Conservation (phyloP, 2,797 vertebrate species). For the Chrosomus eos region DNA sequence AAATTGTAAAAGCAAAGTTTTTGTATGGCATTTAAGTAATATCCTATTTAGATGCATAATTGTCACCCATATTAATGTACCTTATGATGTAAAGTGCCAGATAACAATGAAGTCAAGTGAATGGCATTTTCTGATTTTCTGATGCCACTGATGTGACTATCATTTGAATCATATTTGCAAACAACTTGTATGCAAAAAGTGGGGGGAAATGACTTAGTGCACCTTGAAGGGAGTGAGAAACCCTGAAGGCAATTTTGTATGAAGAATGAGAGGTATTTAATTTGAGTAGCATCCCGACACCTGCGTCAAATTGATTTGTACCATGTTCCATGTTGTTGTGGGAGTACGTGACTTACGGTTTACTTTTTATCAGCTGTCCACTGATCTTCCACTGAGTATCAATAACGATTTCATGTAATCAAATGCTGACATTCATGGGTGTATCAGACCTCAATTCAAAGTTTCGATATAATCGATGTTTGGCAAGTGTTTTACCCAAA, state of each 20-base stretch:
- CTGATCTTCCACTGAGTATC: slow-evolving; percentile 6
- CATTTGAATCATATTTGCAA: background rate
- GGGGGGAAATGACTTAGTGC: slow-evolving; percentile 21
- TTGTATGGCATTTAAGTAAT: background rate
- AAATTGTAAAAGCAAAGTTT: background rate
- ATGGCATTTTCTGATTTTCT: background rate
- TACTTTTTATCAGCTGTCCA: slow-evolving; percentile 9
- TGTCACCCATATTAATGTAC: background rate
- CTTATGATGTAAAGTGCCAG: background rate
- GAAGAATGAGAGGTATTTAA: background rate
- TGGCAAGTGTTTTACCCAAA: background rate
- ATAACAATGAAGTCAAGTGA: background rate
- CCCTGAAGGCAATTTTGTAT: background rate
- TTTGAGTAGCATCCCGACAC: background rate
- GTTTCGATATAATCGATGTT: background rate
- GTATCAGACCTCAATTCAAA: background rate
- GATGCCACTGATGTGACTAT: background rate
- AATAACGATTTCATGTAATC: slow-evolving; percentile 2
- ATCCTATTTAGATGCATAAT: background rate
- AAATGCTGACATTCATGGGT: background rate
- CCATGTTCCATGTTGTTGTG: background rate
- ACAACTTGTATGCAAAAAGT: too few species aligned
- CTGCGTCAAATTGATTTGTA: slow-evolving; percentile 28
- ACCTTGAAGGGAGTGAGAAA: slow-evolving; percentile 21
- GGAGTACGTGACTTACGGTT: background rate